phyloP scores from a whole-genome alignment of 2,888 invertebrate genomes.

The Drosophila mimetica region DNA sequence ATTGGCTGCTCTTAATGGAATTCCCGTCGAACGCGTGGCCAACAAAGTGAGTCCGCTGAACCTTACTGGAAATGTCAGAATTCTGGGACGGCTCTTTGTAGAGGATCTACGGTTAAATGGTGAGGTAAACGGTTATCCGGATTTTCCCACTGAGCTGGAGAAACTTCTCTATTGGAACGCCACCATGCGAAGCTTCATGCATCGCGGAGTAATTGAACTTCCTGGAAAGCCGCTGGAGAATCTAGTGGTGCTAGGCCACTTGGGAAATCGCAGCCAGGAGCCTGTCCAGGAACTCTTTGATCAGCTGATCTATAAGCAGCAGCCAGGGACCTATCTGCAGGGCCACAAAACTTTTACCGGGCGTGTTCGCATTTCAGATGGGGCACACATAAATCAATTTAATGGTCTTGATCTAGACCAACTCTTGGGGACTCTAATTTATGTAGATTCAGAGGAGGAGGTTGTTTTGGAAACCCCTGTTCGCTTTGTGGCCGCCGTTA shows the following conservation, averaged over 20 bases:
- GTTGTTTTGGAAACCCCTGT: conserved; percentile 77
- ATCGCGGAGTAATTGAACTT: conserved; percentile 70
- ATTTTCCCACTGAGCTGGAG: conserved; percentile 38
- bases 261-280: conserved; percentile 69
- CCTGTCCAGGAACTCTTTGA: conserved; percentile 72
- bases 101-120: conserved; percentile 72
- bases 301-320: conserved; percentile 75
- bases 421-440: conserved; percentile 83
- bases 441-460: conserved; percentile 69
- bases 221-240: conserved; percentile 53
- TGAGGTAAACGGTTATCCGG: conserved; percentile 56
- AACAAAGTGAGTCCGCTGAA: conserved; percentile 70
- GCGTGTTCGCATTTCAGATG: conserved; percentile 75
- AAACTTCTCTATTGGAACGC: conserved; percentile 67
- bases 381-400: conserved; percentile 78
- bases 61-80: conserved; percentile 67
- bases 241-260: conserved; percentile 70
- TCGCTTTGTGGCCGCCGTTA: conserved; percentile 81
- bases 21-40: conserved; percentile 83
- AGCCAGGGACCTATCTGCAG: conserved; percentile 52
- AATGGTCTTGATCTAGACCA: conserved; percentile 81
- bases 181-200: conserved; percentile 61
- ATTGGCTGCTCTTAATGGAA: conserved; percentile 82
- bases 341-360: conserved; percentile 80
- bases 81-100: conserved; percentile 76